Evolutionary conservation across 2,888 invertebrate species (phyloP), one percentile per base, ranked within the genome.

Genomic region (Tortricodes alternella): DNA sequence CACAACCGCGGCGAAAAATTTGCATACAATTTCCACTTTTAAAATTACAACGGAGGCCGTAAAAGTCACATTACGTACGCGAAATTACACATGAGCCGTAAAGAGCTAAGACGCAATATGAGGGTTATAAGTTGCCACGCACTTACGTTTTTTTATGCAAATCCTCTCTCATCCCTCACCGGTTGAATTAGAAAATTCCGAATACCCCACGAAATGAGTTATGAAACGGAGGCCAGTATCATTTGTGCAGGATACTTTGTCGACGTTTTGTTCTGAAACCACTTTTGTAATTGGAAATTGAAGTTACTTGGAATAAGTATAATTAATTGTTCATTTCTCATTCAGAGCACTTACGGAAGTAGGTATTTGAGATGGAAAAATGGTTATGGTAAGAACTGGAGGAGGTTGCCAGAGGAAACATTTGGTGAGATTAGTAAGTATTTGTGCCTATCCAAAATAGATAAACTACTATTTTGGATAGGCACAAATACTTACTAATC

Each of bases 1-100:
- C n/a, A n/a, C n/a, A n/a, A n/a, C n/a, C n/a, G n/a, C n/a, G 24
- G 35, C 35, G n/a, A n/a, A 6, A 48, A 35, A 37, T 48, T 48
- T 48, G 35, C 46, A 48, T 48, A 18, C 46, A 48, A 37, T 24
- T 37, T 37, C 48, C 27, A 56, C 43, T 50, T 56, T 49, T 56
- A 44, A 37, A 46, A 50, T 49, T 56, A 48, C 23, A 39, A 19
- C 15, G 4, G 35, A 21, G 21, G 9, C 37, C 49, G 49, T 56
- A 44, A 56, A 56, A 56, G 43, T 44, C 41, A 24, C n/a, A n/a
- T n/a, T 29, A 46, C 49, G 43, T 38, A 35, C 19, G 27, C 21
- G 35, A 29, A 38, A 29, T 43, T 43, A 23, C 34, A 24, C 35
- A 35, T 7, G 18, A 16, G 16, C 11, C 38, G 32, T 39, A 46